Conservation (phyloP, 2,888 invertebrate genomes). For the Diabrotica balteata region DNA sequence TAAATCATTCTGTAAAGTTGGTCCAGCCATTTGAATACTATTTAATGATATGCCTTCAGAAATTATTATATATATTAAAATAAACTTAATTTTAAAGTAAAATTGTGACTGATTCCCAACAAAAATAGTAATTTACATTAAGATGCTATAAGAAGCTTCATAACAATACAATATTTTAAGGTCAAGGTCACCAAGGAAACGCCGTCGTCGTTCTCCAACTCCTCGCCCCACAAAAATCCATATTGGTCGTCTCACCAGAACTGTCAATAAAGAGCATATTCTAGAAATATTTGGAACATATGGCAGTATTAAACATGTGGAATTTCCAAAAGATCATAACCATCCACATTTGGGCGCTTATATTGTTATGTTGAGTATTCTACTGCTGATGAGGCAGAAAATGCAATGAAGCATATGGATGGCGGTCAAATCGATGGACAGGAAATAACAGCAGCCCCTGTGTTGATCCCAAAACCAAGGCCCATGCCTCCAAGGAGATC, state of each 20-base stretch:
- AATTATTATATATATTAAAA: too few species aligned
- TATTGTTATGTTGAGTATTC: slow-evolving; percentile 96
- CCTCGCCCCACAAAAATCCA: slow-evolving; percentile 94
- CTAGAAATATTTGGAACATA: slow-evolving; percentile 91
- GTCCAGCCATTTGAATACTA: too few species aligned
- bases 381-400: slow-evolving; percentile 94
- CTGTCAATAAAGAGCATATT: slow-evolving; percentile 90
- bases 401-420: slow-evolving; percentile 99
- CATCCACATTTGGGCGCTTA: slow-evolving; percentile 89
- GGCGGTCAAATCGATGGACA: slow-evolving; percentile 97
- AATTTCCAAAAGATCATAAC: slow-evolving; percentile 87
- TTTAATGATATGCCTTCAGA: too few species aligned
- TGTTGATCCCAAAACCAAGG: slow-evolving; percentile 78
- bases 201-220: slow-evolving; percentile 85
- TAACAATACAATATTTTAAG: slow-evolving; percentile 40
- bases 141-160: too few species aligned
- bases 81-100: too few species aligned
- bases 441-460: slow-evolving; percentile 94
- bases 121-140: too few species aligned
- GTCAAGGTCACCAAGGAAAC: slow-evolving; percentile 70
- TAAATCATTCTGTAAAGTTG: too few species aligned
- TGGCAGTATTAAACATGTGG: slow-evolving; percentile 85
- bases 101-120: too few species aligned
- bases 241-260: slow-evolving; percentile 89
- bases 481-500: slow-evolving; percentile 65